Percentiles rank a stretch among this genome's conserved stretches.
Conservation (phyloP, 2,888 invertebrate genomes). For the Leptogaster cylindrica region DNA sequence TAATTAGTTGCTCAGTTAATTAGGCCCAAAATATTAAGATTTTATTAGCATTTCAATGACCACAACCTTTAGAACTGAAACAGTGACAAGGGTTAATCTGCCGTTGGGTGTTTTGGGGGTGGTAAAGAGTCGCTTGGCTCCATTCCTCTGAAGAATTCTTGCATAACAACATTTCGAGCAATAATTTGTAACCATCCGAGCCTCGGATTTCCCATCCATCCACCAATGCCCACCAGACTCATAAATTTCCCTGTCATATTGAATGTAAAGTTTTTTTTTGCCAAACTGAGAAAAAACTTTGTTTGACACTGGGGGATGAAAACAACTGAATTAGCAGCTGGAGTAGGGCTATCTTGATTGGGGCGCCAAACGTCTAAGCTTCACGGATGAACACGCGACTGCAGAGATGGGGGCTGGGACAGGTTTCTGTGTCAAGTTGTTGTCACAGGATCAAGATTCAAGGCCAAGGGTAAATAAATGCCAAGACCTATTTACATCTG, state of each 20-base stretch:
- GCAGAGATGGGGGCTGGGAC: background rate
- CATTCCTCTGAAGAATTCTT: too few species aligned
- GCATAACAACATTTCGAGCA: too few species aligned
- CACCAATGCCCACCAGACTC: background rate
- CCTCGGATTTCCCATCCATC: too few species aligned
- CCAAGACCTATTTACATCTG: too few species aligned
- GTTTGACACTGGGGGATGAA: background rate
- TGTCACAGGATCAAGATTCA: background rate
- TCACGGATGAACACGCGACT: background rate
- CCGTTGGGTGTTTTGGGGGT: too few species aligned
- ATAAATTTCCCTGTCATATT: conserved; percentile 24
- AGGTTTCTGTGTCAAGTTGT: background rate
- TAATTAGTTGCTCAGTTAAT: too few species aligned
- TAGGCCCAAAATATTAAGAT: too few species aligned
- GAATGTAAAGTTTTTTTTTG: conserved; percentile 6
- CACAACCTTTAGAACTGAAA: too few species aligned
- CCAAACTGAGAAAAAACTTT: background rate
- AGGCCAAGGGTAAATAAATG: conserved; percentile 31
- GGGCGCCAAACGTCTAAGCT: conserved; percentile 12
- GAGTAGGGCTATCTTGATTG: conserved; percentile 18
- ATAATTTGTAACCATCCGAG: too few species aligned
- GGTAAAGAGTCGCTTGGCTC: too few species aligned
- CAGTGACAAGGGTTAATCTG: too few species aligned
- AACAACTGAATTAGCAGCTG: conserved; percentile 21
- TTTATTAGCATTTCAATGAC: too few species aligned